Evolutionary conservation across 2,797 vertebrate species (phyloP).

Genomic region (Jordanella pulchra): DNA sequence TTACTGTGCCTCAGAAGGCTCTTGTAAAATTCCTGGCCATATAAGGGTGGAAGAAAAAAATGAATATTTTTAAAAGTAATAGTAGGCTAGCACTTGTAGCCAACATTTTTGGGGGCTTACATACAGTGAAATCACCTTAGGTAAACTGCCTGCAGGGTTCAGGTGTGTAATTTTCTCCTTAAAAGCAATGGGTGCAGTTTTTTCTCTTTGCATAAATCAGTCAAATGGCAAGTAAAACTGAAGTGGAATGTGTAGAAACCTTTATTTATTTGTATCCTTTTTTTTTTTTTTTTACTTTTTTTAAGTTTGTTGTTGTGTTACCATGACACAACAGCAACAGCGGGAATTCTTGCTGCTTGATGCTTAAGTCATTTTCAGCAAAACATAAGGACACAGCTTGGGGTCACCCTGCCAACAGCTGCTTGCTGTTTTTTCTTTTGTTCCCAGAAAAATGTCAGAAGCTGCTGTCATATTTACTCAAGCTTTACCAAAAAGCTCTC

Average conservation of each 20-base stretch:
- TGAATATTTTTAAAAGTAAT: not conserved
- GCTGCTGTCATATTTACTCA: not conserved
- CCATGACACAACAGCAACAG: not conserved
- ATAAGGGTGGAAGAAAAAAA: not conserved
- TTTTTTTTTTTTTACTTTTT: not conserved
- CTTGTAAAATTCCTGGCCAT: not conserved
- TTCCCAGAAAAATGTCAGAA: conserved; percentile 4
- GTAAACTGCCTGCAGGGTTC: not conserved
- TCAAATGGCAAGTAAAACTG: not conserved
- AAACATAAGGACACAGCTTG: not conserved
- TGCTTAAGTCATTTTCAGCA: conserved; percentile 2
- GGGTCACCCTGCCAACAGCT: not conserved
- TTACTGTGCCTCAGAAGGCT: not conserved
- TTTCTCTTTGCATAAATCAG: not conserved
- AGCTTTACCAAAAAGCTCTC: not conserved
- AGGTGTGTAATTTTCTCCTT: not conserved
- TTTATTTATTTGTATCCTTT: not conserved
- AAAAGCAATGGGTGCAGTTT: too few species aligned
- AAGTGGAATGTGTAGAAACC: not conserved
- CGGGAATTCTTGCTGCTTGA: not conserved
- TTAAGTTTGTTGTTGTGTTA: not conserved
- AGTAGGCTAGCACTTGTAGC: not conserved
- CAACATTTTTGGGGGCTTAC: not conserved
- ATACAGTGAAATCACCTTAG: not conserved
- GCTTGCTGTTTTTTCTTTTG: not conserved